Base-by-base conservation (phyloP, 2,797 vertebrate species). In the Coregonus sp. region DNA sequence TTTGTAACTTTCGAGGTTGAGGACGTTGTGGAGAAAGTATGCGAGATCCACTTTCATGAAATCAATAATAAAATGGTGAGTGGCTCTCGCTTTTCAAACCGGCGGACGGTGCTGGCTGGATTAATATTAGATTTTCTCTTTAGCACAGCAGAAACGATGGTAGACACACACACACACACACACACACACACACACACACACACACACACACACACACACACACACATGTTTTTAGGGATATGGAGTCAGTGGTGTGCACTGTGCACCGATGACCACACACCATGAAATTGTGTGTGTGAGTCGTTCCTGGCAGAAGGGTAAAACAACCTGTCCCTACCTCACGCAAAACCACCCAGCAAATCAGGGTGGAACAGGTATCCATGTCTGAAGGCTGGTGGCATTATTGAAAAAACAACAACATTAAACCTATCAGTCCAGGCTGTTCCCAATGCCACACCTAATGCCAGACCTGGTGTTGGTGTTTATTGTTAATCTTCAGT, bases 31-130 rank as follows among this genome's bases (percentile, higher is more conserved):
- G 96, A 97, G 91, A 97, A 97, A 95, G 96, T 97, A 92, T 97
- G 96, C 89, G 96, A 97, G 92, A 98, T 98, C 87, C 96, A 98
- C 94, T 98, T 97, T 94, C 97, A 98, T 82, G 97, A 98, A 95
- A 98, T 98, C 95, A 97, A 97, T 94, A 97, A 97, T 94, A 98
- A 98, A 94, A 98, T 98, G 97, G 97, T 98, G 93, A 96, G 97
- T 96, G 61, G 56, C 69, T 88, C 84, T 86, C 79, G 77, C 82
- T 77, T 85, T 81, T 81, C 75, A 75, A 80, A 81, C 86, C 4
- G 31, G 1, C 20, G 71, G 78, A 79, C 82, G 70, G 80, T 86
- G 86, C 82, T 75, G 25, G 50, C 25, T 11, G 81, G 87, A 89
- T 90, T 88, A 79, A 90, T 89, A 85, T 92, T 88, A 86, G 82